phyloP scores from a whole-genome alignment of 1,140 invertebrate genomes.

The Berghia stephanieae region DNA sequence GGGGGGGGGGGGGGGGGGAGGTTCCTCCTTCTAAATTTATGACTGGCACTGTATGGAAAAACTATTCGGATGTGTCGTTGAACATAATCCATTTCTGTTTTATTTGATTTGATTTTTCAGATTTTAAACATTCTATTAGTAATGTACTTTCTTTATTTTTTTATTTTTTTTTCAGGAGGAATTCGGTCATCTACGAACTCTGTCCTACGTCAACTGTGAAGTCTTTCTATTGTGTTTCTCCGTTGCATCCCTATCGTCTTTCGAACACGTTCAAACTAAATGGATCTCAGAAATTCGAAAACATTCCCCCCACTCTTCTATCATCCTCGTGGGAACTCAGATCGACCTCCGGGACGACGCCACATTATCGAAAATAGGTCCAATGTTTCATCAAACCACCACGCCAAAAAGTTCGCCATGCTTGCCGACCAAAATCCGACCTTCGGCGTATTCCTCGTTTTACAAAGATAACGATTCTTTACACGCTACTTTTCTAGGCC shows the following conservation, averaged over 20 bases:
- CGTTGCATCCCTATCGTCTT: conserved; percentile 97
- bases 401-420: conserved; percentile 70
- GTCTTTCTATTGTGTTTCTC: conserved; percentile 99
- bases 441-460: not conserved
- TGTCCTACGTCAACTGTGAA: conserved; percentile 97
- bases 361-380: conserved; percentile 77
- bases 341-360: conserved; percentile 58
- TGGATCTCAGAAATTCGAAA: conserved; percentile 71
- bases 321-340: conserved; percentile 79
- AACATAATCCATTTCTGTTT: too few relatives aligned
- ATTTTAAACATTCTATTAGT: too few relatives aligned
- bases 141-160: not conserved
- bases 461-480: not conserved
- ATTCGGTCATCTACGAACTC: conserved; percentile 89
- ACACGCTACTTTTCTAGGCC: not conserved
- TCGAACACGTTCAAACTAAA: conserved; percentile 97
- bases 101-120: too few relatives aligned
- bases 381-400: too few relatives aligned
- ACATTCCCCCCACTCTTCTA: conserved; percentile 81
- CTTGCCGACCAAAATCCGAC: not conserved
- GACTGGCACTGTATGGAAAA: too few relatives aligned
- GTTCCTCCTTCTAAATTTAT: too few relatives aligned
- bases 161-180: conserved; percentile 79
- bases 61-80: too few relatives aligned
- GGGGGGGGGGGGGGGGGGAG: too few relatives aligned